phyloP scores from a whole-genome alignment of 2,113 vertebrate genomes.

The Casuarius casuarius region DNA sequence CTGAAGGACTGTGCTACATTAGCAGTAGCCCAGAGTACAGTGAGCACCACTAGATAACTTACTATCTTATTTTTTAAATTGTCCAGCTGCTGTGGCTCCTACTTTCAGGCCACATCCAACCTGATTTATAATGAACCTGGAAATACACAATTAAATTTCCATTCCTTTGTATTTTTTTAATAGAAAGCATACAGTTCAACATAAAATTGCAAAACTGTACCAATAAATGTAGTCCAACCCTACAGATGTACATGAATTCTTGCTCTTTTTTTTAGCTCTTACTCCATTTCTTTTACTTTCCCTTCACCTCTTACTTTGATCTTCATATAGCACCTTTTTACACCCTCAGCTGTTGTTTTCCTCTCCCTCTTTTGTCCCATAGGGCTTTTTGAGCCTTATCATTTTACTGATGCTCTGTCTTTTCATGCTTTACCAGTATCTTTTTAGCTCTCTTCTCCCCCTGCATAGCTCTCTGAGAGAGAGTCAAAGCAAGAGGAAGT shows the following conservation, averaged over 20 bases:
- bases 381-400: not conserved
- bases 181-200: not conserved
- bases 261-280: not conserved
- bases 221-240: accelerated
- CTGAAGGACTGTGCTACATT: not conserved
- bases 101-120: not conserved
- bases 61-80: not conserved
- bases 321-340: not conserved
- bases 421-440: not conserved
- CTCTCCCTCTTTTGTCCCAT: not conserved
- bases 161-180: not conserved
- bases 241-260: not conserved
- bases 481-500: not conserved
- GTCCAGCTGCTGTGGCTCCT: not conserved
- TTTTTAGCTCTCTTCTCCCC: not conserved
- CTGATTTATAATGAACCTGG: not conserved
- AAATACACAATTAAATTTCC: not conserved
- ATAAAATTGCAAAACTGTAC: not conserved
- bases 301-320: not conserved
- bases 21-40: not conserved
- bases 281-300: not conserved
- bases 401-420: not conserved
- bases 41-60: not conserved
- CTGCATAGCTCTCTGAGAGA: not conserved
- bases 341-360: not conserved